phyloP scores from a whole-genome alignment of 2,797 vertebrate genomes.

The Dicrostonyx torquatus region DNA sequence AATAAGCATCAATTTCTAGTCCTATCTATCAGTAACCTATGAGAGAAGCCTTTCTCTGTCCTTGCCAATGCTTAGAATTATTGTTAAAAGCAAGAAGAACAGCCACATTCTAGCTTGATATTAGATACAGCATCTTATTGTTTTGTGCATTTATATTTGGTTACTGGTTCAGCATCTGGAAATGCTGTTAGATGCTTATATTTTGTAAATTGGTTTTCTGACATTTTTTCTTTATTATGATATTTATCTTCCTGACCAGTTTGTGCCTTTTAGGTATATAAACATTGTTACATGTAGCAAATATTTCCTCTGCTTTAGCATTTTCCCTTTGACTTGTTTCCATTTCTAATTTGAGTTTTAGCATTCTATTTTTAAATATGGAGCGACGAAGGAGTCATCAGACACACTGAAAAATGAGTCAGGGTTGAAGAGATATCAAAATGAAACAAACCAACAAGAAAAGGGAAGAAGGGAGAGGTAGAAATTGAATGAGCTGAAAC shows the following conservation, averaged over 20 bases:
- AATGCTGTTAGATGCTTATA: not conserved
- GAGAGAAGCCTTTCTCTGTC: not conserved
- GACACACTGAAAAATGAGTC: not conserved
- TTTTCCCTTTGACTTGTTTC: constrained; percentile 30
- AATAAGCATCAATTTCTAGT: not conserved
- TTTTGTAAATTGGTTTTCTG: not conserved
- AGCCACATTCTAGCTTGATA: not conserved
- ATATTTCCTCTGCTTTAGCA: not conserved
- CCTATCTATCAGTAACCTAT: not conserved
- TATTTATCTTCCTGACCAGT: not conserved
- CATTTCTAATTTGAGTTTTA: not conserved
- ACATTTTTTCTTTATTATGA: constrained; percentile 36
- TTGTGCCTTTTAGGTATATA: constrained; percentile 12
- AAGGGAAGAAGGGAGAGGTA: not conserved
- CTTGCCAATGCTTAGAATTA: constrained; percentile 1
- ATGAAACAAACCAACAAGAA: not conserved
- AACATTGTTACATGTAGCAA: not conserved
- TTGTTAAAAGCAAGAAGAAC: not conserved
- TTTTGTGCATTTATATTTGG: not conserved
- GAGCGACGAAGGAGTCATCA: not conserved
- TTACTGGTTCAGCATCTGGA: not conserved
- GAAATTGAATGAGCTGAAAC: not conserved
- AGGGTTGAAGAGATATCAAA: not conserved
- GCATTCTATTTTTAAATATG: not conserved
- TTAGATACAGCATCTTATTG: not conserved